Evolutionary conservation across 2,888 invertebrate species (phyloP).

Genomic region (Alloplasta piceator): DNA sequence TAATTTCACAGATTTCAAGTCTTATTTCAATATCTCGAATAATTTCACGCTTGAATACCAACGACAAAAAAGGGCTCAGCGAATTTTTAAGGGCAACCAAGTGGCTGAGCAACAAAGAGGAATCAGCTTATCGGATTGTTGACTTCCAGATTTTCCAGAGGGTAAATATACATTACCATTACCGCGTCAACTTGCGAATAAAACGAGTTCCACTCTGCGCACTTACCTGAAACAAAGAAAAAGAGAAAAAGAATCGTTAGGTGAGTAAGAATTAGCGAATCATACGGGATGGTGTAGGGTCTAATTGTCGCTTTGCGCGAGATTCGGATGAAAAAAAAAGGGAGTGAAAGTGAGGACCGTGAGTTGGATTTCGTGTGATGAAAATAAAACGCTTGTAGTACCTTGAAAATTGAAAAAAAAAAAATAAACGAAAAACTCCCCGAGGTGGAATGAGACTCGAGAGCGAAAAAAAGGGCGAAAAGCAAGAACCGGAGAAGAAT

Average conservation of each 20-base stretch:
- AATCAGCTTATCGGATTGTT: constrained; percentile 48
- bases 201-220: constrained; percentile 52
- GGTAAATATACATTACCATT: neutral
- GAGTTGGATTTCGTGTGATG: neutral
- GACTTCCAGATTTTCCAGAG: constrained; percentile 22
- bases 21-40: too few relatives aligned
- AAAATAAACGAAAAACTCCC: neutral
- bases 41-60: too few relatives aligned
- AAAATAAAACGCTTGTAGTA: neutral
- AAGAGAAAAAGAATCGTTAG: constrained; percentile 18
- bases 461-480: constrained; percentile 26
- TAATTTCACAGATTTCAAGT: too few relatives aligned
- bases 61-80: too few relatives aligned
- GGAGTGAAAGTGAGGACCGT: constrained; percentile 1
- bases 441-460: constrained; percentile 35
- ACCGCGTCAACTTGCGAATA: constrained; percentile 14
- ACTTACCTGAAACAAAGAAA: constrained; percentile 79
- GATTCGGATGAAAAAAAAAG: constrained; percentile 56
- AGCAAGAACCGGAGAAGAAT: constrained; percentile 22
- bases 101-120: neutral
- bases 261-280: constrained; percentile 51
- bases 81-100: too few relatives aligned
- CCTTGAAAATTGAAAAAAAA: constrained; percentile 1
- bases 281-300: constrained; percentile 5
- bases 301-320: constrained; percentile 23